Percentiles rank a stretch among this genome's conserved stretches.
Evolutionary conservation across 2,797 vertebrate genomes (phyloP).

Genomic region (Hippopotamyrus pictus): DNA sequence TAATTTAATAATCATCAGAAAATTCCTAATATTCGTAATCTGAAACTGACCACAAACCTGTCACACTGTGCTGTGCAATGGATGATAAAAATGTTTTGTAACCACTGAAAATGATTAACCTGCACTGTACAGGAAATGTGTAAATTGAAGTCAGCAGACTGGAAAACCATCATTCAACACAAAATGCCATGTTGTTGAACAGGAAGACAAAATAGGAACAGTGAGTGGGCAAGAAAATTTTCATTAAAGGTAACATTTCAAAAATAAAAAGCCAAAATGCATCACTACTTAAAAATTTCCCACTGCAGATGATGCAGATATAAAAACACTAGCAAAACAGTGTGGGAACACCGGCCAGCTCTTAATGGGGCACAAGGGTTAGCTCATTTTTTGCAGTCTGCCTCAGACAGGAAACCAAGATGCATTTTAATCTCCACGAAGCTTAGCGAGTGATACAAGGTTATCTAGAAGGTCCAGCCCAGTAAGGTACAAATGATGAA

Average conservation of each 20-base stretch:
- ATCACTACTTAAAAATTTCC: neutral
- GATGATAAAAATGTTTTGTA: neutral
- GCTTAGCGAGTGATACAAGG: neutral
- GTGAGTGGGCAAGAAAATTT: neutral
- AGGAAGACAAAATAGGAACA: neutral
- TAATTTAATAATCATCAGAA: neutral
- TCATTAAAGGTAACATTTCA: neutral
- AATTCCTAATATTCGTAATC: neutral
- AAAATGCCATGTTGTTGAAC: neutral
- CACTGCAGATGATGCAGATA: neutral
- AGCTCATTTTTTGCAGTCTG: neutral
- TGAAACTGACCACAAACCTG: neutral
- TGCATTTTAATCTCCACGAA: neutral
- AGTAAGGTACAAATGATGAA: neutral
- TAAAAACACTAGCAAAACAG: neutral
- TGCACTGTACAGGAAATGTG: neutral
- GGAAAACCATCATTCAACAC: neutral
- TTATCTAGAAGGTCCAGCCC: neutral
- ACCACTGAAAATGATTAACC: neutral
- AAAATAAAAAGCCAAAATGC: neutral
- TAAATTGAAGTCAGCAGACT: slow-evolving; percentile 6
- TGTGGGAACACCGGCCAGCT: neutral
- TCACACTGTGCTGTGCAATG: neutral
- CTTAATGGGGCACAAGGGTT: neutral
- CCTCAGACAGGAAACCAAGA: neutral